Evolutionary conservation across 92 coral and sea anemone species (phyloP).

Genomic region (Epizoanthus rinbou): DNA sequence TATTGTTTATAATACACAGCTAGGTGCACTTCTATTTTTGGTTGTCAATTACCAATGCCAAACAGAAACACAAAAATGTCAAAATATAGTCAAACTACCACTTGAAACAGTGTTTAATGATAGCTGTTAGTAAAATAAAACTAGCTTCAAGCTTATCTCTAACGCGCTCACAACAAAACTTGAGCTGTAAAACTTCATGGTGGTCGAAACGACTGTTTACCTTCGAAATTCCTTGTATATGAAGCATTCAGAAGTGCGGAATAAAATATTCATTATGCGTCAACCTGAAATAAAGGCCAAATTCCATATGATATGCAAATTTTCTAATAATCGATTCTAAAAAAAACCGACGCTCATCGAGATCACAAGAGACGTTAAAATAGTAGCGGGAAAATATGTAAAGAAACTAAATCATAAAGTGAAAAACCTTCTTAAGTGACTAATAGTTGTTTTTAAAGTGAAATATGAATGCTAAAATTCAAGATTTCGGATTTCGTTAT

Average conservation of each 20-base stretch:
- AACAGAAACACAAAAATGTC: conserved; percentile 17
- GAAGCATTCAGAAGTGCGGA: neutral
- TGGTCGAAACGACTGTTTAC: neutral
- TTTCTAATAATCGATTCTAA: no score
- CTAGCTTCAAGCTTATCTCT: neutral
- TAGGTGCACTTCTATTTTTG: conserved; percentile 11
- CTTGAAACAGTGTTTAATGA: neutral
- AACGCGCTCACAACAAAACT: neutral
- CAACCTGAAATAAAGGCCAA: neutral
- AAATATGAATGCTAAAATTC: neutral
- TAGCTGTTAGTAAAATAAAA: neutral
- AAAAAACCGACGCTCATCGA: neutral
- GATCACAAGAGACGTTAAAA: neutral
- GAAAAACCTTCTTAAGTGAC: neutral
- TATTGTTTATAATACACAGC: neutral
- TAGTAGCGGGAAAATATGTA: neutral
- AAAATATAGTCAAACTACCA: neutral
- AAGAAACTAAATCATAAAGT: neutral
- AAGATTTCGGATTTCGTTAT: neutral
- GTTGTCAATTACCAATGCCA: neutral
- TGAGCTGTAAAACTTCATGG: neutral
- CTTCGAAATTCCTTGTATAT: no score
- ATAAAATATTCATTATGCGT: conserved; percentile 44
- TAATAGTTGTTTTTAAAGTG: neutral
- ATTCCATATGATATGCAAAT: conserved; percentile 30